Evolutionary conservation across 2,888 invertebrate genomes (phyloP).

Genomic region (Corbicula japonica): DNA sequence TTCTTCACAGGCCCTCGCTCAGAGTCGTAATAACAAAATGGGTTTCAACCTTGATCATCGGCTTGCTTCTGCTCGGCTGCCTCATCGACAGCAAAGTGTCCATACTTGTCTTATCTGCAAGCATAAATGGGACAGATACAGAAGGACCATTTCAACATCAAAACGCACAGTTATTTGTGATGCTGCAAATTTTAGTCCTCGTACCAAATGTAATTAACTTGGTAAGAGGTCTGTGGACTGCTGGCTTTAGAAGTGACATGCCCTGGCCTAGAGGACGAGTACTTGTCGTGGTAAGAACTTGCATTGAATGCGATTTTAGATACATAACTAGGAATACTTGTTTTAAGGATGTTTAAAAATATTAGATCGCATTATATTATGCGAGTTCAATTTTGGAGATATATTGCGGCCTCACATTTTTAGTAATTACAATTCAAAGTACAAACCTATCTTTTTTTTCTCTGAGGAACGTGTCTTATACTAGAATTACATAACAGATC

Average conservation of each 20-base stretch:
- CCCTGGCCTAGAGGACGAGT: constrained; percentile 74
- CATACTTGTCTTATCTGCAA: constrained; percentile 56
- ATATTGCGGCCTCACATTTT: too few species aligned
- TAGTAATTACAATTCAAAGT: too few species aligned
- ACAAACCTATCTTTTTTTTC: too few species aligned
- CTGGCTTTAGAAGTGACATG: constrained; percentile 67
- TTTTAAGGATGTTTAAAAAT: too few species aligned
- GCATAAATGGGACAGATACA: constrained; percentile 26
- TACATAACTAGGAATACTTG: too few species aligned
- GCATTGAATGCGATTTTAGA: background rate
- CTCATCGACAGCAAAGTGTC: constrained; percentile 65
- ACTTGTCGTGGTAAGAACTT: constrained; percentile 66
- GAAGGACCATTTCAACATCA: background rate
- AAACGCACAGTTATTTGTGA: constrained; percentile 46
- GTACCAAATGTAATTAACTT: constrained; percentile 72
- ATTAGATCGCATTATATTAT: too few species aligned
- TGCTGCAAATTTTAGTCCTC: constrained; percentile 63
- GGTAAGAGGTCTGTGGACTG: constrained; percentile 70
- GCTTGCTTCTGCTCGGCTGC: constrained; percentile 50
- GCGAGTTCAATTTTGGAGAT: too few species aligned
- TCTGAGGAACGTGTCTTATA: too few species aligned
- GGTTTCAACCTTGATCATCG: constrained; percentile 64
- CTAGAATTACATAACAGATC: too few species aligned
- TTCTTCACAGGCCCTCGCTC: constrained; percentile 49
- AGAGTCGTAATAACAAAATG: constrained; percentile 70